A percentile compares a stretch with the other conserved stretches of the same genome.
Evolutionary conservation across 2,888 invertebrate species (phyloP).

Genomic region (Platycheirus rosarum): DNA sequence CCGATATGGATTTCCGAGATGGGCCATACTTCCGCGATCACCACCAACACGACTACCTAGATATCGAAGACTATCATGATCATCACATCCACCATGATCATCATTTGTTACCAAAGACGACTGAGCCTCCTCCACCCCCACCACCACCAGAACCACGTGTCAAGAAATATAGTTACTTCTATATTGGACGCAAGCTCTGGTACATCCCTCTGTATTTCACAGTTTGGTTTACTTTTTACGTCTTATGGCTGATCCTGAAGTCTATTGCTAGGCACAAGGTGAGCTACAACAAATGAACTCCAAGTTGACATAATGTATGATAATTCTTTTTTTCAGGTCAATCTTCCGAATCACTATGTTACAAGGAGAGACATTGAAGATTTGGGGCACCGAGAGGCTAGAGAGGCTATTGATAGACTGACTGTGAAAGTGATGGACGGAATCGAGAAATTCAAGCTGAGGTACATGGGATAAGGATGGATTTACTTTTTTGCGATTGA

Average conservation of each 20-base stretch:
- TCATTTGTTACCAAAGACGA: slow-evolving; percentile 30
- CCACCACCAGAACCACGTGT: slow-evolving; percentile 82
- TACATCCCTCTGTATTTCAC: slow-evolving; percentile 89
- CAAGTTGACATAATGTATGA: neutral
- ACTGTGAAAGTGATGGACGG: slow-evolving; percentile 80
- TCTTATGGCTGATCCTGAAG: slow-evolving; percentile 86
- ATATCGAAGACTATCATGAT: slow-evolving; percentile 78
- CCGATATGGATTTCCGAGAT: slow-evolving; percentile 75
- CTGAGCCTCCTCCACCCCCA: slow-evolving; percentile 76
- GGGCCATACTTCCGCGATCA: slow-evolving; percentile 78
- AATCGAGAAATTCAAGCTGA: slow-evolving; percentile 81
- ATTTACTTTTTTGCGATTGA: too few species aligned
- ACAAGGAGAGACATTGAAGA: slow-evolving; percentile 78
- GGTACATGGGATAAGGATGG: slow-evolving; percentile 69
- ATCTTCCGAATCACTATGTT: slow-evolving; percentile 82
- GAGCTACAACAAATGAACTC: slow-evolving; percentile 4
- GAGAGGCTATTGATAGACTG: slow-evolving; percentile 80
- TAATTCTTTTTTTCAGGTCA: slow-evolving; percentile 77
- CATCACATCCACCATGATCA: slow-evolving; percentile 76
- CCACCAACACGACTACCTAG: slow-evolving; percentile 77
- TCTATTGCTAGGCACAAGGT: slow-evolving; percentile 88
- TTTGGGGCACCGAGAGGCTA: slow-evolving; percentile 75
- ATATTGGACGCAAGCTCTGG: slow-evolving; percentile 88
- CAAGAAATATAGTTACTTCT: slow-evolving; percentile 87
- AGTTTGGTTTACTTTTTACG: slow-evolving; percentile 85